Evolutionary conservation across 2,113 vertebrate genomes (phyloP).

Genomic region (Indri indri): DNA sequence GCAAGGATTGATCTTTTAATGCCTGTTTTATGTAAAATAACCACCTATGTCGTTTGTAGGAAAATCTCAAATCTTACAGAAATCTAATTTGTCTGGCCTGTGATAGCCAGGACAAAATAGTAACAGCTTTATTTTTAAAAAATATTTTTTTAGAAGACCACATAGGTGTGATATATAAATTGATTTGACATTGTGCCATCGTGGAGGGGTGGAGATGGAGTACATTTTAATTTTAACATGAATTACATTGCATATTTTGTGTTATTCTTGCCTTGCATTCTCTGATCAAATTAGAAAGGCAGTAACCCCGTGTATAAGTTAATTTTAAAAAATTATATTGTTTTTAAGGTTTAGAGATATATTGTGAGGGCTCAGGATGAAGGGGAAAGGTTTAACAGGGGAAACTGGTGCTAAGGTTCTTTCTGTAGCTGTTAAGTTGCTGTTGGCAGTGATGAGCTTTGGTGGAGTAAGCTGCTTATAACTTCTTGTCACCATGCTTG

Average conservation of each 20-base stretch:
- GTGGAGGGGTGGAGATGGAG: not conserved
- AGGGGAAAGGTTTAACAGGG: not conserved
- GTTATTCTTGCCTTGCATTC: not conserved
- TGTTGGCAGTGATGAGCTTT: not conserved
- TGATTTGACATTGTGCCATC: not conserved
- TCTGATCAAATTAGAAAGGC: not conserved
- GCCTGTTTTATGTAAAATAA: not conserved
- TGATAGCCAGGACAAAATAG: not conserved
- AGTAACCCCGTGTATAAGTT: not conserved
- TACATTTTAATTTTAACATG: not conserved
- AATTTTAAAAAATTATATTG: not conserved
- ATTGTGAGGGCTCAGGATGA: not conserved
- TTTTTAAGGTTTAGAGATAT: slow-evolving; percentile 9
- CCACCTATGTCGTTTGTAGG: not conserved
- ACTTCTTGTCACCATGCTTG: not conserved
- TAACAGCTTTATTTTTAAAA: not conserved
- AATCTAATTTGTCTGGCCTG: not conserved
- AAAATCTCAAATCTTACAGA: not conserved
- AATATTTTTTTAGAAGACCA: not conserved
- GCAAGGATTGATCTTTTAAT: not conserved
- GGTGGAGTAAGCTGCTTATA: not conserved
- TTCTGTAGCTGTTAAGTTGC: not conserved
- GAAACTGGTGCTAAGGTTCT: not conserved
- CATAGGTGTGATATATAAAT: not conserved
- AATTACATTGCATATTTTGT: not conserved